Evolutionary conservation across 1,140 invertebrate species (phyloP), one percentile per base, ranked within the genome.

Genomic region (Hyphantria cunea): DNA sequence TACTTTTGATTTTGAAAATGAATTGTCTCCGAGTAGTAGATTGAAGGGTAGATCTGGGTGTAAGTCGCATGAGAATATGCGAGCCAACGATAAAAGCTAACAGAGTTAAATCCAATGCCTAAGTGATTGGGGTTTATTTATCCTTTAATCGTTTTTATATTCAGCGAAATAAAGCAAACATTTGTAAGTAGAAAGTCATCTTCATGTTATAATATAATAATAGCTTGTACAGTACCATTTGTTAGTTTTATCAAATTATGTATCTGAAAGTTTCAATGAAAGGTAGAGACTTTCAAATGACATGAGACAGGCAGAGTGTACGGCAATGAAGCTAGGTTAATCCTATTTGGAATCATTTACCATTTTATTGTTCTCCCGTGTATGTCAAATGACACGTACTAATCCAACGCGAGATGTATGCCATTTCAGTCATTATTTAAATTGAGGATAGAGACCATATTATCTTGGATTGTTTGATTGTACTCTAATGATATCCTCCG

Each of bases 211-310:
- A 49, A 59, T 4, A 25, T 45, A 48, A 49, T 58, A 49, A 39
- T 49, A 41, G 45, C 41, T 49, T 14, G 6, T 15, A 3, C 33
- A 34, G 7, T 39, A 41, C 45, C 33, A 47, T 31, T 41, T 50
- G 34, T 59, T 59, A 50, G 13, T 59, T 58, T 59, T 59, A 49
- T 59, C 55, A 59, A 49, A 59, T 49, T 49, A 49, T 50, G 10
- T 47, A 59, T 59, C 47, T 50, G 55, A 31, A 34, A 3, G 14
- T 49, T 49, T 32, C 13, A 33, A 12, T 11, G 44, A 48, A 47
- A 37, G 14, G 33, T n/a, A 3, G 44, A 34, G 37, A 50, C 55
- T 59, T 59, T 49, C 47, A 34, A 59, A 59, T 59, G 55, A 41
- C 55, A 14, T 31, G 17, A 53, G 25, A 58, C 31, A 11, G 15